phyloP scores from a whole-genome alignment of 1,140 invertebrate species.

The Mercenaria mercenaria region DNA sequence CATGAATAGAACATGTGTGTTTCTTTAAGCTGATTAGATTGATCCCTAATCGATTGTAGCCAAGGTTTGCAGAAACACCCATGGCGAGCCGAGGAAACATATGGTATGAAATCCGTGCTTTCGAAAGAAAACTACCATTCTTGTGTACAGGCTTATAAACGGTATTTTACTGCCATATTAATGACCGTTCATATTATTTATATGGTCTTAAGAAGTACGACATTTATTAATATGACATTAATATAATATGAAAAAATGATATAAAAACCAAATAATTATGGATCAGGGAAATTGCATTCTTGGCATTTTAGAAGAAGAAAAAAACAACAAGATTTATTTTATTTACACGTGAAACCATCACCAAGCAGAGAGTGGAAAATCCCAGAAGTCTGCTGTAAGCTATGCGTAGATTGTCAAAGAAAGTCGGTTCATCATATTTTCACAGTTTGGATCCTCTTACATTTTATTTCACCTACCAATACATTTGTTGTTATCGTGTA shows the following conservation, averaged over 20 bases:
- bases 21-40: not conserved
- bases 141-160: not conserved
- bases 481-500: too few relatives aligned
- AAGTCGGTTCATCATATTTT: too few relatives aligned
- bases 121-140: not conserved
- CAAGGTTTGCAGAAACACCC: not conserved
- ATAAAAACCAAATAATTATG: not conserved
- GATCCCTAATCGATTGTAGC: not conserved
- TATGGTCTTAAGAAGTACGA: not conserved
- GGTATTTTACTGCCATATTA: not conserved
- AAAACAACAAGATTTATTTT: too few relatives aligned
- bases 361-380: too few relatives aligned
- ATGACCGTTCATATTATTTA: not conserved
- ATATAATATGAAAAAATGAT: not conserved
- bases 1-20: not conserved
- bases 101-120: not conserved
- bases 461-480: too few relatives aligned
- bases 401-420: too few relatives aligned
- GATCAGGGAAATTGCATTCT: too few relatives aligned
- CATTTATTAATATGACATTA: not conserved
- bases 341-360: too few relatives aligned
- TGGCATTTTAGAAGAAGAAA: too few relatives aligned
- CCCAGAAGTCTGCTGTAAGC: too few relatives aligned
- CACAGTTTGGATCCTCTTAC: too few relatives aligned
- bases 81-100: not conserved